A percentile compares a stretch with the other conserved stretches of the same genome.
Evolutionary conservation across 2,797 vertebrate species (phyloP).

Genomic region (Poeciliopsis gracilis): DNA sequence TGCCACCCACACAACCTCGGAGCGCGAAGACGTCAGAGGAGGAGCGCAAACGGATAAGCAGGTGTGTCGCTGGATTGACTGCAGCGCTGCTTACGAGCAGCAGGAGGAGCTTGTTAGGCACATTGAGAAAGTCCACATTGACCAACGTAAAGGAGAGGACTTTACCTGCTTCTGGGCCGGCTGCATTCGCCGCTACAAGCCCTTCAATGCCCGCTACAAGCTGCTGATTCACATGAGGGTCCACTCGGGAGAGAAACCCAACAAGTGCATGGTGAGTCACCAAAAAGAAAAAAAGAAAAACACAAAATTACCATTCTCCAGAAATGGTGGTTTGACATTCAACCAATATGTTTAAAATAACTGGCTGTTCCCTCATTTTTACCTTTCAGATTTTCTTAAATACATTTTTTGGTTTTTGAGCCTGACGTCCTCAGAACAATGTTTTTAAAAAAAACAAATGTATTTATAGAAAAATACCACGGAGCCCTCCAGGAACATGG

Average conservation of each 20-base stretch:
- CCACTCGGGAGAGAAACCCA: conserved; percentile 98
- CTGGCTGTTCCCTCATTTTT: conserved; percentile 17
- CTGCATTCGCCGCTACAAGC: conserved; percentile 95
- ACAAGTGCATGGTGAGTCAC: conserved; percentile 98
- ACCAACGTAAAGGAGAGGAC: conserved; percentile 98
- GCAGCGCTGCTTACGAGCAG: conserved; percentile 93
- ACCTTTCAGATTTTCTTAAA: conserved; percentile 10
- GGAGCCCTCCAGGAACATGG: too few species aligned
- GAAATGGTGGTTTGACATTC: conserved; percentile 4
- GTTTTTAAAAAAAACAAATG: background rate
- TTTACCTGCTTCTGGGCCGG: conserved; percentile 99
- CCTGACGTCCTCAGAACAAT: background rate
- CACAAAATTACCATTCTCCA: background rate
- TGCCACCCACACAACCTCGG: conserved; percentile 57
- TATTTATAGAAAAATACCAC: background rate
- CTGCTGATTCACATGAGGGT: conserved; percentile 99
- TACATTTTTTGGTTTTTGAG: conserved; percentile 20
- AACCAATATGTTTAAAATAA: conserved; percentile 9
- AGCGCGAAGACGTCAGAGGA: conserved; percentile 76
- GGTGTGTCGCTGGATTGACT: conserved; percentile 97
- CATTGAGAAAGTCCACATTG: conserved; percentile 98
- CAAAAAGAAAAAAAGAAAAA: background rate
- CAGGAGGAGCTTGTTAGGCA: conserved; percentile 99
- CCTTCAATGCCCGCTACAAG: conserved; percentile 99
- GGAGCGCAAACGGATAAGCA: conserved; percentile 83